Percentiles rank a stretch among this genome's conserved stretches.
Conservation (phyloP, 1,140 invertebrate genomes). For the Diorhabda elongata region DNA sequence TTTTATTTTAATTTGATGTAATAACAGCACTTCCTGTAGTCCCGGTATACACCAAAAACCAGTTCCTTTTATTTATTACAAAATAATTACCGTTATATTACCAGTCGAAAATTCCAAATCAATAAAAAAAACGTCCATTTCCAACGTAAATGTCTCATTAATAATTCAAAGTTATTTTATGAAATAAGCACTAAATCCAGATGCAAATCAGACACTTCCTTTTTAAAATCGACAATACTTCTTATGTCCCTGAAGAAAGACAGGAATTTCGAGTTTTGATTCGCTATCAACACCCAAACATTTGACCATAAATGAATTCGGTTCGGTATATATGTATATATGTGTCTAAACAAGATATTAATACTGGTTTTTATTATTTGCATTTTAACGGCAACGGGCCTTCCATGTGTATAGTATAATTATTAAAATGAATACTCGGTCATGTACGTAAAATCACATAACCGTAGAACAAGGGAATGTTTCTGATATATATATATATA, state of each 20-base stretch:
- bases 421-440: constrained; percentile 10
- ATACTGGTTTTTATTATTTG: constrained; percentile 31
- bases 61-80: too few relatives aligned
- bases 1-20: too few relatives aligned
- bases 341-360: constrained; percentile 24
- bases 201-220: background rate
- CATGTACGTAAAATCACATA: background rate
- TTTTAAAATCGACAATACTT: background rate
- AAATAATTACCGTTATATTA: too few relatives aligned
- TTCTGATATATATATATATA: too few relatives aligned
- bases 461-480: background rate
- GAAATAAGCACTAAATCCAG: constrained; percentile 1
- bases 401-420: constrained; percentile 13
- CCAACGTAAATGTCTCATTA: background rate
- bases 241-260: background rate
- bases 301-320: constrained; percentile 7
- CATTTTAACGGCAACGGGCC: constrained; percentile 26
- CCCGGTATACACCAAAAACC: too few relatives aligned
- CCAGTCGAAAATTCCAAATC: background rate
- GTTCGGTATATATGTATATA: constrained; percentile 8
- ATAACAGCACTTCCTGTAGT: too few relatives aligned
- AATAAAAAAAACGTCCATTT: background rate
- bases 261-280: constrained; percentile 25
- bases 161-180: background rate
- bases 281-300: background rate